Percentiles rank a stretch among this genome's conserved stretches.
These are phyloP conservation scores for Drosophila aldrichi DNA, from an alignment of 2,888 invertebrate species.

Conservation along the genomic window DNA sequence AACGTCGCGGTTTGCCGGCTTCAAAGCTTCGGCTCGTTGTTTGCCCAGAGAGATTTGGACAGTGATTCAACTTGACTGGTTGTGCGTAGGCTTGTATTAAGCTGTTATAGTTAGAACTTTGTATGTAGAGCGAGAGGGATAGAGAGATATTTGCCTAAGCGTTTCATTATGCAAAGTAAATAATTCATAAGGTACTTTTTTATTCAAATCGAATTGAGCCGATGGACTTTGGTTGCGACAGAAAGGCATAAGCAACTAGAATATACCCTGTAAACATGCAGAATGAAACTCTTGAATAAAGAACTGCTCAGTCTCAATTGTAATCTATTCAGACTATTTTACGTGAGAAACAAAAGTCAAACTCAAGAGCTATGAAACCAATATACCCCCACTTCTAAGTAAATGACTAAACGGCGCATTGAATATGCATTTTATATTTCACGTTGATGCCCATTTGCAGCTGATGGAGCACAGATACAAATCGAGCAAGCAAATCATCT, in stretches of 20 bases:
- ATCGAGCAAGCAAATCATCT: conserved; percentile 13
- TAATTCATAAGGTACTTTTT: conserved; percentile 9
- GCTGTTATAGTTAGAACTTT: conserved; percentile 14
- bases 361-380: not conserved
- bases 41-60: conserved; percentile 1
- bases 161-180: conserved; percentile 12
- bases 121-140: not conserved
- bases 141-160: conserved; percentile 6
- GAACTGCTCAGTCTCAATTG: no score
- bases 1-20: conserved; percentile 53
- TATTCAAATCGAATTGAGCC: conserved; percentile 6
- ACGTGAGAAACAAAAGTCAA: not conserved
- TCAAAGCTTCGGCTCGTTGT: conserved; percentile 16
- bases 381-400: not conserved
- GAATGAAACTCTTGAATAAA: not conserved
- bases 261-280: not conserved
- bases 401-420: not conserved
- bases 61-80: not conserved
- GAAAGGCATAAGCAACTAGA: not conserved
- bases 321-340: not conserved
- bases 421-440: not conserved
- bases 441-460: not conserved
- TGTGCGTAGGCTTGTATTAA: not conserved
- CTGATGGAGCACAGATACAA: conserved; percentile 9
- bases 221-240: not conserved